Evolutionary conservation across 2,797 vertebrate species (phyloP), one percentile per base, ranked within the genome.

Genomic region (Arctocebus calabarensis): DNA sequence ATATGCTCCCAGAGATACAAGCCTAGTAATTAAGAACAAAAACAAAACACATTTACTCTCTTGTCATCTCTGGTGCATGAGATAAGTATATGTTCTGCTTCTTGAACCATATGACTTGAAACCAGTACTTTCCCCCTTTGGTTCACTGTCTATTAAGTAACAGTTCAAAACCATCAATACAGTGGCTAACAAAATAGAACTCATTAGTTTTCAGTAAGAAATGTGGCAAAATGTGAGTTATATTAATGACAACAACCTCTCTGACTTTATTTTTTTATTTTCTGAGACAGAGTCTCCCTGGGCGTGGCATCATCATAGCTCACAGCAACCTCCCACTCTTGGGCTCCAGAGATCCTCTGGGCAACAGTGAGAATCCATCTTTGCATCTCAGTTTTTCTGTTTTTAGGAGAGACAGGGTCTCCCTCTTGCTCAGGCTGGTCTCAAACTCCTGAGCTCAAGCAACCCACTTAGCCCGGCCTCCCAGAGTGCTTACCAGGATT

Each of bases 1-100:
- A 99, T 98, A 97, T 99, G 99, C 48, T 99, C 99, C 99, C 99
- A 99, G 87, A 99, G 99, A 97, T 99, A 99, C 95, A 99, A 99
- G 70, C 99, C 99, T 99, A 97, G 88, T 68, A 84, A 97, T 29
- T 45, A 74, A 70, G 88, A 91, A 79, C 12, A 84, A 43, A 77
- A 88, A 40, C n/a, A 66, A 68, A 92, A 88, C 59, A 73, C 45
- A 96, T 85, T 95, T 93, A 91, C 48, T 74, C 0, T 57, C 70
- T 84, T 14, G 17, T 88, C 22, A 70, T 91, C 29, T 48, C 29
- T n/a, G 25, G 20, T 61, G 19, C 70, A 71, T 82, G 23, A 84
- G 48, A 86, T 32, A n/a, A 81, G 40, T 27, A 66, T 66, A 75
- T n/a, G 9, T 32, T 89, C 34, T 92, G 20, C 19, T 95, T 25